These are phyloP conservation scores for Euzophera pinguis DNA, from an alignment of 2,888 invertebrate species.

Conservation along the genomic window DNA sequence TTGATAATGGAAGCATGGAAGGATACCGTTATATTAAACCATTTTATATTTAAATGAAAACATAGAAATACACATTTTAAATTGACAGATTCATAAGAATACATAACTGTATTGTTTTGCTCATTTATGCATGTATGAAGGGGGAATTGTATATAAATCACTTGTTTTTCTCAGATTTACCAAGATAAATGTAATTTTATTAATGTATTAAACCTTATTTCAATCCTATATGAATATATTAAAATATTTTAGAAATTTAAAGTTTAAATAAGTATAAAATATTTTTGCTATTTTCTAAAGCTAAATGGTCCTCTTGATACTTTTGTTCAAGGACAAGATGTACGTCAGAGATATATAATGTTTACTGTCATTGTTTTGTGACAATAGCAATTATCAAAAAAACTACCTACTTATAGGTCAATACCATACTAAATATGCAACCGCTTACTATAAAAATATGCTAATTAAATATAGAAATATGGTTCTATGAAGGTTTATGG, in stretches of 20 bases:
- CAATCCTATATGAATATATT: too few relatives aligned
- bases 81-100: background rate
- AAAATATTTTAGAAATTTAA: too few relatives aligned
- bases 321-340: background rate
- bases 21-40: slow-evolving; percentile 18
- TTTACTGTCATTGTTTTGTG: background rate
- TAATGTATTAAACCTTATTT: too few relatives aligned
- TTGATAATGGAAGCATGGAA: slow-evolving; percentile 24
- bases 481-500: slow-evolving; percentile 2
- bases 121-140: background rate
- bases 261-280: too few relatives aligned
- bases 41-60: background rate
- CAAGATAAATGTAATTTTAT: too few relatives aligned
- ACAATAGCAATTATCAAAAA: background rate
- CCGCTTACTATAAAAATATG: slow-evolving; percentile 7
- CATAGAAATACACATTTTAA: background rate
- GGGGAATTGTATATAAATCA: background rate
- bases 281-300: too few relatives aligned
- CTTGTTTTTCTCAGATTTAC: background rate
- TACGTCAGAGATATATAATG: background rate
- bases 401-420: background rate
- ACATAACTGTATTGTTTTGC: background rate
- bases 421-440: background rate
- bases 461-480: background rate
- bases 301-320: background rate